Evolutionary conservation across 2,888 invertebrate species (phyloP).

Genomic region (Cheilosia grossa): DNA sequence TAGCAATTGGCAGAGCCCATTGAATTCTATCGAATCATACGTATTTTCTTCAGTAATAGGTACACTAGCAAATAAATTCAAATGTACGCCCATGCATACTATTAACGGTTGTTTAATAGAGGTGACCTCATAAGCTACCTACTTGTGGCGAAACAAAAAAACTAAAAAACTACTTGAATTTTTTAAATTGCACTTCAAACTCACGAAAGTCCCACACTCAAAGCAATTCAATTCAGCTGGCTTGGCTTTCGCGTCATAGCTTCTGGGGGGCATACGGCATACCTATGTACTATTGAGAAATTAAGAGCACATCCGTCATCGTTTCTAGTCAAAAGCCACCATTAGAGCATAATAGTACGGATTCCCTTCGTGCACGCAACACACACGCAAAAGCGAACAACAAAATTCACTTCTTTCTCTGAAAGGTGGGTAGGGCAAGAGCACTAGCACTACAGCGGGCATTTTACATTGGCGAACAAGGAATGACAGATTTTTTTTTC

Average conservation of each 20-base stretch:
- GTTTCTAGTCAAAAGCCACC: neutral
- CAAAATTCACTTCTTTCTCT: neutral
- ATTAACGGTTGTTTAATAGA: neutral
- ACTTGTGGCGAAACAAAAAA: neutral
- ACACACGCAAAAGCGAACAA: slow-evolving; percentile 18
- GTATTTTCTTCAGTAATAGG: neutral
- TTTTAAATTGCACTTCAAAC: neutral
- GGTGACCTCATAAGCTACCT: neutral
- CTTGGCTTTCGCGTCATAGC: too few relatives aligned
- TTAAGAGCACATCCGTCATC: neutral
- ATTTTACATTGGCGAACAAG: slow-evolving; percentile 44
- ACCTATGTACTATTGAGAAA: neutral
- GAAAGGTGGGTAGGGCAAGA: slow-evolving; percentile 52
- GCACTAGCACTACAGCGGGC: slow-evolving; percentile 48
- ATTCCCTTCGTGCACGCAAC: neutral
- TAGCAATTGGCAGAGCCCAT: neutral
- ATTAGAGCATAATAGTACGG: neutral
- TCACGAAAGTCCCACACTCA: too few relatives aligned
- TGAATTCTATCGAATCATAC: neutral
- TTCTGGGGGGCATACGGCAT: neutral
- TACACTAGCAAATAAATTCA: neutral
- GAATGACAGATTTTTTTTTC: slow-evolving; percentile 35
- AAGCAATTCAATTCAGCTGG: too few relatives aligned
- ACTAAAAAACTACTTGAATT: neutral
- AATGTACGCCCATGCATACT: neutral